Conservation (phyloP, 64 coral and sea anemone species). For the Montipora capricornis region DNA sequence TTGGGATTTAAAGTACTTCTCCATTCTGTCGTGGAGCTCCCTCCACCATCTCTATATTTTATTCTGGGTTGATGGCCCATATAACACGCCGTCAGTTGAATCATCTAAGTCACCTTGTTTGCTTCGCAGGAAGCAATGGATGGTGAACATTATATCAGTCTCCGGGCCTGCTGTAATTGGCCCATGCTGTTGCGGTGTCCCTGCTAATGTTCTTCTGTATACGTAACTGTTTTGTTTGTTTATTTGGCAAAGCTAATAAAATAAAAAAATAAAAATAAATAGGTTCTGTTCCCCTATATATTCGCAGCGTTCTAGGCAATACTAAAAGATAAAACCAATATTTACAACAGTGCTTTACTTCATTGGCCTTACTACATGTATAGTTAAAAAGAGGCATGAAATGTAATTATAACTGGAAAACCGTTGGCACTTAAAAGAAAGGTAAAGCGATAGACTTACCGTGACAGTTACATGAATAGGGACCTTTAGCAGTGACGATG, state of each 20-base stretch:
- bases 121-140: background rate
- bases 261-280: too few species aligned
- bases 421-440: too few species aligned
- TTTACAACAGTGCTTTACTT: background rate
- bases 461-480: too few species aligned
- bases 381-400: background rate
- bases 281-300: background rate
- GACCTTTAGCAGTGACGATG: too few species aligned
- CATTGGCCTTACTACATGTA: background rate
- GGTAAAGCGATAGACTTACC: too few species aligned
- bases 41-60: background rate
- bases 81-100: background rate
- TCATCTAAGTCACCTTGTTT: background rate
- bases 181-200: too few species aligned
- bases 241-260: too few species aligned
- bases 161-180: background rate
- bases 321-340: constrained; percentile 24
- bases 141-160: background rate
- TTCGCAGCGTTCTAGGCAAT: background rate
- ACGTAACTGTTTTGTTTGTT: too few species aligned
- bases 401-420: background rate
- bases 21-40: background rate
- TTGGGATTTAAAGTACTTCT: background rate
- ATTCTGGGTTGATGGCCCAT: background rate
- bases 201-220: too few species aligned